Conservation (phyloP, 1,140 invertebrate genomes). For the Drosophila arawakana region DNA sequence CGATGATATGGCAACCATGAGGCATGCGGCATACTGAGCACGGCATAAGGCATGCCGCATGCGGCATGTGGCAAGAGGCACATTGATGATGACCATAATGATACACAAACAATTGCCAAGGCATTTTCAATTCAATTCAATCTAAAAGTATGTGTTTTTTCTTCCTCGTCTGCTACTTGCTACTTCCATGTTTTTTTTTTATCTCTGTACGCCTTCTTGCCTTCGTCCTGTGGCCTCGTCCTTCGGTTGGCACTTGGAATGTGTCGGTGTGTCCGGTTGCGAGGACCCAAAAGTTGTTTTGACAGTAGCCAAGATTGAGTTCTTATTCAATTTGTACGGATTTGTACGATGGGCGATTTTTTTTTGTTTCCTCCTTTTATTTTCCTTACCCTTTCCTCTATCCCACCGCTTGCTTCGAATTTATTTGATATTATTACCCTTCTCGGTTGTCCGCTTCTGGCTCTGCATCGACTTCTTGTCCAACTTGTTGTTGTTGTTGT, state of each 20-base stretch:
- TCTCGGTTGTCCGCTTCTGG: background rate
- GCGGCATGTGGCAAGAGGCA: constrained; percentile 23
- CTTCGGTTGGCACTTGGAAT: background rate
- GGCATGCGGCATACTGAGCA: background rate
- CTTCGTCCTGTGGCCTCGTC: constrained; percentile 2
- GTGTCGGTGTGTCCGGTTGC: constrained; percentile 11
- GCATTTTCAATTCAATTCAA: constrained; percentile 78
- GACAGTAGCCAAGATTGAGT: constrained; percentile 82
- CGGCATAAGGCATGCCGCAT: background rate
- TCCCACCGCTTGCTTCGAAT: constrained; percentile 36
- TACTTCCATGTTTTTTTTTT: constrained; percentile 36
- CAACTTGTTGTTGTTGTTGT: constrained; percentile 9
- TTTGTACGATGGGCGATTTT: constrained; percentile 58
- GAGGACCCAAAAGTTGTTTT: constrained; percentile 62
- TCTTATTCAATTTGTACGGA: constrained; percentile 82
- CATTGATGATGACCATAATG: constrained; percentile 78
- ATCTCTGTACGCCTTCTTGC: constrained; percentile 34
- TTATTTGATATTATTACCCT: constrained; percentile 78
- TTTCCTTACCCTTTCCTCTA: constrained; percentile 22
- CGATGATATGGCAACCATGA: constrained; percentile 3
- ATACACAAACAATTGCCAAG: constrained; percentile 80
- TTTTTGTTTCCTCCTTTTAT: constrained; percentile 1
- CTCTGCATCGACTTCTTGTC: background rate
- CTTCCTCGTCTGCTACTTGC: constrained; percentile 19
- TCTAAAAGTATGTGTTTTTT: constrained; percentile 35